Conservation (phyloP, 2,113 vertebrate genomes). For the Epinephelus fuscoguttatus region DNA sequence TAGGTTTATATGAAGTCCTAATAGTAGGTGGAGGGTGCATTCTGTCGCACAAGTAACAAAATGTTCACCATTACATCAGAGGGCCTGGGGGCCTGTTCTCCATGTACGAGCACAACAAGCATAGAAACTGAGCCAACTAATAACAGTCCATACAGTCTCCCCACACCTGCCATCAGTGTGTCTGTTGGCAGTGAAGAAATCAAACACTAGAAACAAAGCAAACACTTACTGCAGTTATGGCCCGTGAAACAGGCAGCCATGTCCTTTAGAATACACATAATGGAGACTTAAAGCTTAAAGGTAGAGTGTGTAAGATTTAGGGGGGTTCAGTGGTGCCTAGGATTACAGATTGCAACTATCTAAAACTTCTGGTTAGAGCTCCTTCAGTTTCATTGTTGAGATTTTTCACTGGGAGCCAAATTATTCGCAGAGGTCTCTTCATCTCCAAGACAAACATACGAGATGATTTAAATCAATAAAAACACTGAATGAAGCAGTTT, state of each 20-base stretch:
- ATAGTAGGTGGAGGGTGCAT: neutral
- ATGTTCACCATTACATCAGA: neutral
- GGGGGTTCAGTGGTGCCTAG: no score
- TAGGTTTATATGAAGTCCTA: neutral
- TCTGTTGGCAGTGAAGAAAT: neutral
- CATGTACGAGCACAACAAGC: neutral
- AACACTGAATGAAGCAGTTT: no score
- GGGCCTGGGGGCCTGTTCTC: neutral
- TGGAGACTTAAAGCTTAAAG: neutral
- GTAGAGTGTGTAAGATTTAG: no score
- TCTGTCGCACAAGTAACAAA: neutral
- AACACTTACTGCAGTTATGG: neutral
- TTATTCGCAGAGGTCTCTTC: no score
- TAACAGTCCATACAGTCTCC: neutral
- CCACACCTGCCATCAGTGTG: neutral
- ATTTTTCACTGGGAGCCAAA: no score
- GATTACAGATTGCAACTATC: no score
- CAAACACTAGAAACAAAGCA: neutral
- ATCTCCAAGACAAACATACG: no score
- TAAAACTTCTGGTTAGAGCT: no score
- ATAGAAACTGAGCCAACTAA: neutral
- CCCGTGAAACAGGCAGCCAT: neutral
- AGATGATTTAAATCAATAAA: no score
- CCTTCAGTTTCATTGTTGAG: no score
- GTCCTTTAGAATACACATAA: neutral